Evolutionary conservation across 1,140 invertebrate species (phyloP).

Genomic region (Drosophila erecta): DNA sequence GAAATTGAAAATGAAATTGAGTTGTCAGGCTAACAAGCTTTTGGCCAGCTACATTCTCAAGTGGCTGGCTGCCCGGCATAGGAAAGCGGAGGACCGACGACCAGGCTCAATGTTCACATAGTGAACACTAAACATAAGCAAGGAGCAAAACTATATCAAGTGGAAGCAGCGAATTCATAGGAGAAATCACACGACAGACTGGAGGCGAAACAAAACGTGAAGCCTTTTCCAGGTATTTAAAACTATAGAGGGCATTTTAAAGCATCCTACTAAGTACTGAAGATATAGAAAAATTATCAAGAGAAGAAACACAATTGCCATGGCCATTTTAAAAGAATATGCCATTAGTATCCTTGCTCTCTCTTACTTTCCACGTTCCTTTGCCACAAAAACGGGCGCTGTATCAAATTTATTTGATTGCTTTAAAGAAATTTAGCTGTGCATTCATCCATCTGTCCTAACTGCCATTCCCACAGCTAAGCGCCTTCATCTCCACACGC

Average conservation of each 20-base stretch:
- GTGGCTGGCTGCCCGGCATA: slow-evolving; percentile 45
- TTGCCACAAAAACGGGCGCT: not conserved
- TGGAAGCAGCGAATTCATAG: slow-evolving; percentile 1
- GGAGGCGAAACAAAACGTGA: not conserved
- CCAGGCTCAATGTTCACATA: slow-evolving; percentile 26
- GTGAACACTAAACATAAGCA: not conserved
- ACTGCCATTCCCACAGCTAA: slow-evolving; percentile 38
- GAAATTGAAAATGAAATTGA: slow-evolving; percentile 79
- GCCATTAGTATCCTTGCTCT: not conserved
- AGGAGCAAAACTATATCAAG: slow-evolving; percentile 12
- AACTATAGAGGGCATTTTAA: too few relatives aligned
- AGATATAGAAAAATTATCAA: too few relatives aligned
- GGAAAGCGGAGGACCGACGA: slow-evolving; percentile 2
- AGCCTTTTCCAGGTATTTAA: not conserved
- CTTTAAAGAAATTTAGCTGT: slow-evolving; percentile 30
- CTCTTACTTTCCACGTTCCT: not conserved
- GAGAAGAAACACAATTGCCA: too few relatives aligned
- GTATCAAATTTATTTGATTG: slow-evolving; percentile 38
- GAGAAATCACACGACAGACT: not conserved
- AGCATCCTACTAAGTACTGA: too few relatives aligned
- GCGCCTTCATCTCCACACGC: slow-evolving; percentile 26
- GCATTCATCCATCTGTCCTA: slow-evolving; percentile 35
- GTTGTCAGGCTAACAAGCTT: slow-evolving; percentile 72
- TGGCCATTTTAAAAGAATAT: not conserved
- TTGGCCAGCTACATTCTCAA: slow-evolving; percentile 49